Percentiles rank a stretch among this genome's conserved stretches.
Conservation (phyloP, 2,797 vertebrate species). For the Gobio occitaniae region DNA sequence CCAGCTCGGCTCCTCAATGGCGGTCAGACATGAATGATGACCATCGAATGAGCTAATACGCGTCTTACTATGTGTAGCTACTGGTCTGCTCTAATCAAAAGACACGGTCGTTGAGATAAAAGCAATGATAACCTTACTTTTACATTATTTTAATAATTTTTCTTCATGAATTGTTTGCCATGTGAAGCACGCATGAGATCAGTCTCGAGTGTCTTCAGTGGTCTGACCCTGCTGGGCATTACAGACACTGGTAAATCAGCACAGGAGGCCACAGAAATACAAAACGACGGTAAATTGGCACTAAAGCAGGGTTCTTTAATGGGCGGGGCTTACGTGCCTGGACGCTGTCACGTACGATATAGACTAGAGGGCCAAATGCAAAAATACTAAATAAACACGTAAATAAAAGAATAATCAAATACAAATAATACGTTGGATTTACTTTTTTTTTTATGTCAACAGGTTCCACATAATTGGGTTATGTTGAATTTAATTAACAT, state of each 20-base stretch:
- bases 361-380: neutral
- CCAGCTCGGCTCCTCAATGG: slow-evolving; percentile 76
- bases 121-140: neutral
- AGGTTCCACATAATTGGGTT: too few species aligned
- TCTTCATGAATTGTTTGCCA: neutral
- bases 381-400: neutral
- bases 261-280: neutral
- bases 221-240: neutral
- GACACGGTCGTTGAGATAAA: neutral
- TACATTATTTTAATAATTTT: neutral
- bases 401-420: neutral
- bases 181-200: neutral
- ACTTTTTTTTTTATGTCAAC: too few species aligned
- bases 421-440: too few species aligned
- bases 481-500: too few species aligned
- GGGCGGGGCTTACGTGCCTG: neutral
- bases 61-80: neutral
- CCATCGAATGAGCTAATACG: slow-evolving; percentile 16
- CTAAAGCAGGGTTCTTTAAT: neutral
- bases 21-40: slow-evolving; percentile 70
- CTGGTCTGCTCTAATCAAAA: neutral
- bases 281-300: neutral
- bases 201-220: neutral
- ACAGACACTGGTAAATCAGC: neutral
- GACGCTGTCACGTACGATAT: neutral